These are phyloP conservation scores for Latrodectus hesperus DNA, from an alignment of 2,888 invertebrate species.

Conservation along the genomic window DNA sequence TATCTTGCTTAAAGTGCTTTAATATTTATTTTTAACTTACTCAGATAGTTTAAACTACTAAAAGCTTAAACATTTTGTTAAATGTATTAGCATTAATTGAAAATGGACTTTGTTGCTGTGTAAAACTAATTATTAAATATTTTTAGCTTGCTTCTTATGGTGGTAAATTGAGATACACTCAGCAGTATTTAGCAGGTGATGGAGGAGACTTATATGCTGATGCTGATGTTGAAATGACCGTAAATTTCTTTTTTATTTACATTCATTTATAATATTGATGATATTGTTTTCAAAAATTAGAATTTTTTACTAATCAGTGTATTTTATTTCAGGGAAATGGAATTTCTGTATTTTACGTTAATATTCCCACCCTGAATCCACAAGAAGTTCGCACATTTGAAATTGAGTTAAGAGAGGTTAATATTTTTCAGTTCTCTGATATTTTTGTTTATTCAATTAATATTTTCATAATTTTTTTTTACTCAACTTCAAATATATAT, in stretches of 20 bases:
- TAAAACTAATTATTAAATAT: too few relatives aligned
- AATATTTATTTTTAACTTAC: too few relatives aligned
- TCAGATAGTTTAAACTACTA: too few relatives aligned
- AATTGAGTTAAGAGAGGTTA: constrained; percentile 78
- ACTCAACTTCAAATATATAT: background rate
- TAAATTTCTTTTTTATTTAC: constrained; percentile 71
- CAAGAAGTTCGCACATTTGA: constrained; percentile 73
- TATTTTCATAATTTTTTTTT: background rate
- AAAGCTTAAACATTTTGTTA: too few relatives aligned
- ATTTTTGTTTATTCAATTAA: constrained; percentile 20
- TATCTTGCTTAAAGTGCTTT: too few relatives aligned
- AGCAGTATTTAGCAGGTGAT: constrained; percentile 81
- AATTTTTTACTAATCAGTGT: background rate
- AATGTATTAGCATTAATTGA: too few relatives aligned
- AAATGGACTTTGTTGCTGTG: too few relatives aligned
- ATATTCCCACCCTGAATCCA: constrained; percentile 79
- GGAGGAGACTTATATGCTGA: constrained; percentile 80
- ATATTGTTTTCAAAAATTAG: background rate
- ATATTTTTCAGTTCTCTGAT: too few relatives aligned
- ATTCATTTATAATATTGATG: too few relatives aligned
- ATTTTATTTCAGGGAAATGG: constrained; percentile 79
- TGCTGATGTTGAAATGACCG: constrained; percentile 86
- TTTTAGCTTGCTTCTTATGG: constrained; percentile 88
- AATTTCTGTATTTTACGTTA: constrained; percentile 85
- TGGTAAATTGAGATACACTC: constrained; percentile 84